Evolutionary conservation across 2,888 invertebrate genomes (phyloP), one percentile per base, ranked within the genome.

Genomic region (Ceraclea dissimilis): DNA sequence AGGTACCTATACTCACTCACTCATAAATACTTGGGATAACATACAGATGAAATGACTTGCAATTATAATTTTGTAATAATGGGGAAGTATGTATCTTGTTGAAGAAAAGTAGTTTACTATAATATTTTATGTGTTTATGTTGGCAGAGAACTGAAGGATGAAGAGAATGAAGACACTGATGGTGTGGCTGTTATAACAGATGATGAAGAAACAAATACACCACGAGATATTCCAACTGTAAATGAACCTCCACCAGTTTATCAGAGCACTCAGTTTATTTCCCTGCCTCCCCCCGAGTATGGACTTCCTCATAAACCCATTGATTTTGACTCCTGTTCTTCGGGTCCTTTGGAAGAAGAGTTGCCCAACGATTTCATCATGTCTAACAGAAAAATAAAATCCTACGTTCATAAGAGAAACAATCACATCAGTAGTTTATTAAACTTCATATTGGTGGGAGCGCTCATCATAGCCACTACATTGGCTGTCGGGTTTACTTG

Each of bases 401-500:
- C 74, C 10, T 78, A 78, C 69, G 75, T 77, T 1, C 77, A 78
- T 61, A 69, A 70, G 65, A 68, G 75, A 62, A 78, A 78, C 63
- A 76, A 76, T 59, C 71, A 73, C 63, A 67, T 78, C 17, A 76
- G 76, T 56, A 73, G 72, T 52, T 70, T 78, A 26, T 70, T 78
- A 8, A 76, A 78, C 54, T 71, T 76, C 39, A 72, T 78, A 49
- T 71, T 78, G 63, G 64, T 78, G 44, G 77, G 76, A 21, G 76
- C 76, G 67, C 72, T 78, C 17, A 74, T 78, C 55, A 76, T 75
- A 21, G 76, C 77, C 17, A 74, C 74, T 22, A 76, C 77, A 17
- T 72, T 78, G 19, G 78, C 78, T 34, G 71, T 78, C 46, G 78
- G 78, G 1, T 76, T 78, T 62, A 74, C 76, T 70, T 78, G 78